These are phyloP conservation scores for Melospiza georgiana DNA, from an alignment of 2,113 vertebrate genomes.

Conservation along the genomic window DNA sequence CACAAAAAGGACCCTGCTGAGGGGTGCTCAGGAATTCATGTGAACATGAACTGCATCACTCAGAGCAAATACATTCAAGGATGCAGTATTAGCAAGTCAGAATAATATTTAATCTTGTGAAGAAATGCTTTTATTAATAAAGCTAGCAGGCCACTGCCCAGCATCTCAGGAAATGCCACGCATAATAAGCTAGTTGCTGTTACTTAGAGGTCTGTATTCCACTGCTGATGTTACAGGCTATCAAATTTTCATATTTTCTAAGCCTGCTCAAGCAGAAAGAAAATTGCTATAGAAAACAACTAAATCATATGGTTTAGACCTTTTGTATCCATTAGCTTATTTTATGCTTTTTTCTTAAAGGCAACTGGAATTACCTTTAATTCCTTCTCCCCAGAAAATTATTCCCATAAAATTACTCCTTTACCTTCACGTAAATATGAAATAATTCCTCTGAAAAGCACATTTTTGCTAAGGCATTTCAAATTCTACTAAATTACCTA, in stretches of 20 bases:
- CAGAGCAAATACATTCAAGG: not conserved
- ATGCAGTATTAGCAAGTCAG: not conserved
- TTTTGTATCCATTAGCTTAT: not conserved
- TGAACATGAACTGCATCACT: fast-evolving
- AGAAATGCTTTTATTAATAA: not conserved
- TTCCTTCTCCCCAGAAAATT: not conserved
- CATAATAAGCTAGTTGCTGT: not conserved
- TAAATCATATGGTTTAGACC: not conserved
- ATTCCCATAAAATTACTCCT: not conserved
- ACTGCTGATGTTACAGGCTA: not conserved
- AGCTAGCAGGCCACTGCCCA: not conserved
- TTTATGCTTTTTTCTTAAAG: not conserved
- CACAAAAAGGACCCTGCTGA: not conserved
- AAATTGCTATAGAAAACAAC: not conserved
- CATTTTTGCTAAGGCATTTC: not conserved
- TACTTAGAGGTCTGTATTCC: not conserved
- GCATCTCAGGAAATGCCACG: not conserved
- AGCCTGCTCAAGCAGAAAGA: not conserved
- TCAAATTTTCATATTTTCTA: not conserved
- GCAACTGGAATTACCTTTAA: not conserved
- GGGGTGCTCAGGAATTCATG: fast-evolving
- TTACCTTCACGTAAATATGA: not conserved
- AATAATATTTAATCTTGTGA: not conserved
- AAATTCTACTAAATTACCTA: not conserved
- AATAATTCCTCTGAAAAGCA: not conserved